Evolutionary conservation across 2,888 invertebrate genomes (phyloP), one percentile per base, ranked within the genome.

Genomic region (Mythimna pallens): DNA sequence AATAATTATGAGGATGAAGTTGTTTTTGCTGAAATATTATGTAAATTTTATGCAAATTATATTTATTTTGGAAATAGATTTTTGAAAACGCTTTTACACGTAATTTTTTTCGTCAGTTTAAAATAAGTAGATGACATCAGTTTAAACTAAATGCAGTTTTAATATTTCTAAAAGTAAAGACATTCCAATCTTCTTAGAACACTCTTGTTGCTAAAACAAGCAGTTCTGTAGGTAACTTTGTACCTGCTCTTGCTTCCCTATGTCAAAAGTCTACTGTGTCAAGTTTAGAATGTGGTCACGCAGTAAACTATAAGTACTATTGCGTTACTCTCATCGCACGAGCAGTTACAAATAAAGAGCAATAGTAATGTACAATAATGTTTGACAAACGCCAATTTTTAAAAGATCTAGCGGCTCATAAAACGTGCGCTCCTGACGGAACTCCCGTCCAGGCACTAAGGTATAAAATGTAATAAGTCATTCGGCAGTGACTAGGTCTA

Each of bases 381-480:
- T 43, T 30, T 22, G 25, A 12, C 3, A n/a, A n/a, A 20, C 12
- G 17, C n/a, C n/a, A 66, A 43, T 34, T 20, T 1, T 14, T 22
- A 43, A 55, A 22, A 67, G 25, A 17, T 36, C 8, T 30, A n/a
- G 40, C 59, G n/a, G 34, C 6, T 52, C 14, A 22, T 36, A 17
- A 40, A 64, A 63, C 43, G 59, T 72, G 72, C 62, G 36, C 65
- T 66, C 63, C 22, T 47, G 20, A 47, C 71, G 63, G 25, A 30
- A 72, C 54, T 63, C 47, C 57, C 22, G 54, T 30, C 65, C 73
- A 67, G 62, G 70, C 76, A 65, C 63, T 72, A 63, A 66, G 58
- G 65, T 73, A 63, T 63, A 71, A 66, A 76, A 72, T 76, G 72
- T 78, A 73, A 67, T 59, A 55, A 59, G 61, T 66, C 8, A 57